Evolutionary conservation across 2,797 vertebrate species (phyloP), one percentile per base, ranked within the genome.

Genomic region (Cyclopterus lumpus): DNA sequence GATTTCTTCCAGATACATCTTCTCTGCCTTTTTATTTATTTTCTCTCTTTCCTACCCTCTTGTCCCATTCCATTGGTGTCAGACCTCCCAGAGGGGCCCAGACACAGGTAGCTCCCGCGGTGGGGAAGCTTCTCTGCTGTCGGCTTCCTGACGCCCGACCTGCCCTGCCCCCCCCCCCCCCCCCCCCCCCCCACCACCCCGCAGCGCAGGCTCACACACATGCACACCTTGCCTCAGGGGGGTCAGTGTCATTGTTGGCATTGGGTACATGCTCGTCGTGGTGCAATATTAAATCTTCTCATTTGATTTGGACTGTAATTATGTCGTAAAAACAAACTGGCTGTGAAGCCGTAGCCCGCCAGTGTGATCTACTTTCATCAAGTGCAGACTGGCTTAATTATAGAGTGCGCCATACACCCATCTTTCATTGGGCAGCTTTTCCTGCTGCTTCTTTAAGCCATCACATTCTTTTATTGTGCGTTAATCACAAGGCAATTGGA

Each of bases 281-380:
- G 87, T 75, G 88, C 93, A 90, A 94, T 95, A 94, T 94, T 91
- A 94, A 94, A 94, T 94, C 93, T 93, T 93, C 93, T 93, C 92
- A 94, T 94, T 95, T 91, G 93, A 95, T 95, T 95, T 94, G 91
- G 89, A 93, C 93, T 93, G 88, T 94, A 94, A 95, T 95, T 94
- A 94, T 94, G 92, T 94, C 90, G 89, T 95, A 95, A 95, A 94
- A 92, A 89, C 91, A 95, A 94, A 94, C 93, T 93, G 93, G 89
- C 93, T 94, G 92, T 92, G 93, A 94, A 93, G 93, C 91, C 73
- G 74, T 88, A 90, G 91, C 91, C 93, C 91, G 91, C 92, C 93
- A 93, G 93, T 92, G 89, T 90, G 94, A 94, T 94, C 93, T 91
- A 89, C 94, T 94, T 94, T 94, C 93, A 95, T 95, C 94, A 91